Conservation (phyloP, 2,113 vertebrate genomes). For the Phainopepla nitens region DNA sequence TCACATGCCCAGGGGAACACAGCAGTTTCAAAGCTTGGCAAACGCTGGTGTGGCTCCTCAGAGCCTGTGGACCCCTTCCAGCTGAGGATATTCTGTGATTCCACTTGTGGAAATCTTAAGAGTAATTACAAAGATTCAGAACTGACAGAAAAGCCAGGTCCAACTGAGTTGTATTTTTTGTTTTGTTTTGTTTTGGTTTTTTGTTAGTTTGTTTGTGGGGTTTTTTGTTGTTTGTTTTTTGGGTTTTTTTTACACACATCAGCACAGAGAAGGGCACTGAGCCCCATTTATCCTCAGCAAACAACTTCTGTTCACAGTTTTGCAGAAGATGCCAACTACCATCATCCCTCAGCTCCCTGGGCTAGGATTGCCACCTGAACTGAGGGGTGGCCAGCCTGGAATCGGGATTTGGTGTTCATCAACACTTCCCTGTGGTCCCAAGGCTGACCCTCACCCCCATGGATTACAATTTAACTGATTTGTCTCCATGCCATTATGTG, state of each 20-base stretch:
- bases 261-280: background rate
- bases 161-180: background rate
- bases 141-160: background rate
- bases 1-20: background rate
- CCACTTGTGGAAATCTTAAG: background rate
- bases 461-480: background rate
- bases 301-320: background rate
- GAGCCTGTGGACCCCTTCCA: background rate
- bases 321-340: background rate
- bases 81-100: background rate
- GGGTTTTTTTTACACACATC: background rate
- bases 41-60: background rate
- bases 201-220: too few species aligned
- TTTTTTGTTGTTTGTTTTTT: too few species aligned
- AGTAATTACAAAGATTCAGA: background rate
- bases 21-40: background rate
- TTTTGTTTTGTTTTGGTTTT: too few species aligned
- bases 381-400: background rate
- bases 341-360: background rate
- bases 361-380: background rate
- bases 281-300: background rate
- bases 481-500: background rate
- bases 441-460: fast-evolving
- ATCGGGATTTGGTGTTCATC: fast-evolving
- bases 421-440: background rate